Base-by-base conservation (phyloP, 1,140 invertebrate genomes). In the Nephotettix cincticeps region DNA sequence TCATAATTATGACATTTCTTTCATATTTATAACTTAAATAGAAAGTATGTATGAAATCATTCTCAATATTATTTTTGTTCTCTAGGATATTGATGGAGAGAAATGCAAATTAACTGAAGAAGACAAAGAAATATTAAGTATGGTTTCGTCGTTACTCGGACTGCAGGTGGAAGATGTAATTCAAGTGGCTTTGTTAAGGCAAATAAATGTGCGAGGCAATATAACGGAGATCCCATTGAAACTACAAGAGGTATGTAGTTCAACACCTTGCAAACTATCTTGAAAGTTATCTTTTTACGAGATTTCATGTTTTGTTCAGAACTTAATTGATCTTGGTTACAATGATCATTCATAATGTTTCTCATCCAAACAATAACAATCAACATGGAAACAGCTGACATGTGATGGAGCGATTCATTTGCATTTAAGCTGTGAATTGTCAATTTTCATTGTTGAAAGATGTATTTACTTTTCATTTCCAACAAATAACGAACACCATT, bases 171-270 rank as follows among this genome's bases (percentile, higher is more conserved):
- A 92, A 40, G 90, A 91, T 74, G 83, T 97, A 0, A 87, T 86
- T 13, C 89, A 93, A 75, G 92, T 96, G 4, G 85, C 93, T 21
- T 83, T 97, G n/a, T 88, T 91, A 72, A 81, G 95, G 21, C 95
- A 97, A 82, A 98, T 98, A 76, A 97, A 97, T 77, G 95, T 98
- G 4, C 84, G 96, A 17, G 96, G 96, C 4, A 97, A 96, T 80
- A 93, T 98, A 51, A 98, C 95, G 0, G 95, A 97, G 81, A 98
- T 98, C 76, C 95, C 96, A 3, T 84, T 97, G 25, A 93, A 95
- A 79, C 82, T 96, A 56, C 92, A 93, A 80, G 95, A 97, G 85
- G 94, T 93, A 70, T 78, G 80, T 19, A 54, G 6, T 54, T 54
- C 23, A 11, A 32, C 43, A 40, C 43, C 64, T 13, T n/a, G n/a